A percentile compares a stretch with the other conserved stretches of the same genome.
These are phyloP conservation scores for Boloria selene DNA, from an alignment of 2,888 invertebrate species.

Conservation along the genomic window DNA sequence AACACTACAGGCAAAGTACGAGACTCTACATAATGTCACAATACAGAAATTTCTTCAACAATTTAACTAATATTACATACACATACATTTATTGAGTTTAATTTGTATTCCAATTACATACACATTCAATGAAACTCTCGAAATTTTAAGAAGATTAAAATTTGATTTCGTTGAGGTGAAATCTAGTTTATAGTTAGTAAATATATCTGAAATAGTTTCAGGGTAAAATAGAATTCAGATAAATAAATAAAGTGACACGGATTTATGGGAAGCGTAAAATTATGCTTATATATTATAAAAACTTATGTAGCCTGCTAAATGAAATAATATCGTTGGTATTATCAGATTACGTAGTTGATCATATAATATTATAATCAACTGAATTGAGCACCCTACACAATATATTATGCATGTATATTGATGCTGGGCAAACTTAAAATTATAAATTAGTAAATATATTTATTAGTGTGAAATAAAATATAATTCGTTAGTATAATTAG, in stretches of 20 bases:
- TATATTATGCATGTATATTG: background rate
- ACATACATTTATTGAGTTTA: background rate
- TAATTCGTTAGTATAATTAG: conserved; percentile 17
- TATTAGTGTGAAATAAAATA: conserved; percentile 11
- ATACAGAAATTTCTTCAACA: background rate
- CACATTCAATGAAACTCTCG: background rate
- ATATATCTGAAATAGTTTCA: background rate
- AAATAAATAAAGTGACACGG: background rate
- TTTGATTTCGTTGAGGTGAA: background rate
- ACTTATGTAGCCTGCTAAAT: background rate
- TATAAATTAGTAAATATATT: background rate
- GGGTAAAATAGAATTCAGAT: background rate
- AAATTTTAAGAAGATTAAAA: too few species aligned
- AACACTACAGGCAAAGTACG: background rate
- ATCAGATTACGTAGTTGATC: background rate
- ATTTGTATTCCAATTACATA: background rate
- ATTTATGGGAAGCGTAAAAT: background rate
- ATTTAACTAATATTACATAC: too few species aligned
- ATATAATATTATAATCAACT: background rate
- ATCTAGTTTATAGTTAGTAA: background rate
- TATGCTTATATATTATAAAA: background rate
- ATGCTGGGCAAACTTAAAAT: conserved; percentile 7
- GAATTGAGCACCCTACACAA: conserved; percentile 10
- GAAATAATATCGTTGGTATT: conserved; percentile 2
- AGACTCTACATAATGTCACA: conserved; percentile 2